phyloP scores from a whole-genome alignment of 2,888 invertebrate genomes.

The Eupsilia transversa region DNA sequence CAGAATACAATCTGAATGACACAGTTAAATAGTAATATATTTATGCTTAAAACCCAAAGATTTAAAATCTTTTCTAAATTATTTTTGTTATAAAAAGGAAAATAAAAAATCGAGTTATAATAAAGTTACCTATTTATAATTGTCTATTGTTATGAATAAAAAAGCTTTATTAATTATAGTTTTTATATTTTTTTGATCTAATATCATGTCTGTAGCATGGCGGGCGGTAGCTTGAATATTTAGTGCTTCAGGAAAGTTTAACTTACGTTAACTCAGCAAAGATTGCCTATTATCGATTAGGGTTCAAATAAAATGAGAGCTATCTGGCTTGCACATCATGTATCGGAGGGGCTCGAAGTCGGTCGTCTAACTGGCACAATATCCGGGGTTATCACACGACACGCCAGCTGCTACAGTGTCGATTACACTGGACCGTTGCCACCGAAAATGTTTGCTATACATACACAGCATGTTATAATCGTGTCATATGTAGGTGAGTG shows the following conservation, averaged over 20 bases:
- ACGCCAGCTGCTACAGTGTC: conserved; percentile 78
- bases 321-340: conserved; percentile 50
- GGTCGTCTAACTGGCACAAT: conserved; percentile 77
- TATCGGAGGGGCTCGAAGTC: conserved; percentile 58
- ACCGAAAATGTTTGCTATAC: conserved; percentile 66
- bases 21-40: too few relatives aligned
- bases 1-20: too few relatives aligned
- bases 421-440: conserved; percentile 79
- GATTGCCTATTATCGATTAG: conserved; percentile 28
- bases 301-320: conserved; percentile 35
- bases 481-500: conserved; percentile 50
- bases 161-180: too few relatives aligned
- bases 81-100: too few relatives aligned
- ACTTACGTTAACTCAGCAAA: not conserved
- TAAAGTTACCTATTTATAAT: too few relatives aligned
- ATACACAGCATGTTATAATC: conserved; percentile 51
- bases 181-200: too few relatives aligned
- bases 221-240: too few relatives aligned
- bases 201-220: too few relatives aligned
- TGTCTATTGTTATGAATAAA: too few relatives aligned
- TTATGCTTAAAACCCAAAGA: too few relatives aligned
- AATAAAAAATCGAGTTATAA: too few relatives aligned
- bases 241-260: not conserved
- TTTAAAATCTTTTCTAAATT: too few relatives aligned
- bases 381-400: conserved; percentile 77